Percentiles rank a stretch among this genome's conserved stretches.
These are phyloP conservation scores for Naja naja DNA, from an alignment of 2,113 vertebrate genomes.

Conservation along the genomic window DNA sequence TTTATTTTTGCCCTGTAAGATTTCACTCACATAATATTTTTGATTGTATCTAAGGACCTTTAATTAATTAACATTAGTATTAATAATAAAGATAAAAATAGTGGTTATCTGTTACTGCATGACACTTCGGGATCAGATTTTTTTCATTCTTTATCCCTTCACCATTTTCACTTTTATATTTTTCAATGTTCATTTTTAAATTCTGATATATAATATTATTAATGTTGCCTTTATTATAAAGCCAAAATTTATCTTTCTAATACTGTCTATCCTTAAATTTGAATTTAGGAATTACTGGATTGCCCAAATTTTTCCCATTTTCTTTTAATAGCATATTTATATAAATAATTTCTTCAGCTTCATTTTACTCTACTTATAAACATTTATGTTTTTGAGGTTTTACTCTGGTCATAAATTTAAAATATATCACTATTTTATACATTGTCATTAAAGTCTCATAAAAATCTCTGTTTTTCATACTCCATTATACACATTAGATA, in stretches of 20 bases:
- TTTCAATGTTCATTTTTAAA: neutral
- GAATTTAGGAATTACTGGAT: neutral
- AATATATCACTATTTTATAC: neutral
- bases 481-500: neutral
- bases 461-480: neutral
- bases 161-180: neutral
- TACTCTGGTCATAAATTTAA: neutral
- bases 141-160: neutral
- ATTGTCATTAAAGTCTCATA: neutral
- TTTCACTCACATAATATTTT: neutral
- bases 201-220: neutral
- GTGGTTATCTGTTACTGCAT: neutral
- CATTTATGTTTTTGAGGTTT: neutral
- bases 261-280: neutral
- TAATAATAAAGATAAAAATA: neutral
- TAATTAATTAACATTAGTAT: neutral
- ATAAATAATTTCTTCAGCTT: neutral
- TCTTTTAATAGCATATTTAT: neutral
- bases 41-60: neutral
- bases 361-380: neutral
- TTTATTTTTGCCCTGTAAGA: neutral
- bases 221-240: neutral
- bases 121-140: neutral
- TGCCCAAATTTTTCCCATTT: neutral
- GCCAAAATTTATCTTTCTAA: neutral